Evolutionary conservation across 1,140 invertebrate species (phyloP).

Genomic region (Penaeus indicus): DNA sequence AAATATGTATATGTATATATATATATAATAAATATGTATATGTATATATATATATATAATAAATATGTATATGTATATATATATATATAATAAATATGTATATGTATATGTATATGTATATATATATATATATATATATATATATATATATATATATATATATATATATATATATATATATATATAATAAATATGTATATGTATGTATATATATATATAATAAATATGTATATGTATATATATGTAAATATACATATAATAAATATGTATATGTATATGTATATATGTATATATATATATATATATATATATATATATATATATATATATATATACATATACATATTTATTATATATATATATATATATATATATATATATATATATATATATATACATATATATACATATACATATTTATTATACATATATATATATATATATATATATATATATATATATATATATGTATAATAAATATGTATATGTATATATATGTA

Average conservation of each 20-base stretch:
- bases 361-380: background rate
- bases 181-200: background rate
- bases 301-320: conserved; percentile 28
- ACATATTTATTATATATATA: background rate
- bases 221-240: conserved; percentile 18
- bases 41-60: background rate
- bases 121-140: conserved; percentile 24
- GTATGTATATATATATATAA: background rate
- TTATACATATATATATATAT: background rate
- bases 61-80: background rate
- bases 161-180: background rate
- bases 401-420: background rate
- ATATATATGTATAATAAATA: background rate
- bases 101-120: conserved; percentile 1
- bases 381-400: background rate
- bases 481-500: background rate
- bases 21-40: background rate
- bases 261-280: background rate
- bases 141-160: conserved; percentile 6
- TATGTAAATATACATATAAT: conserved; percentile 16
- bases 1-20: background rate
- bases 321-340: conserved; percentile 10
- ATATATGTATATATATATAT: background rate
- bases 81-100: background rate
- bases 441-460: background rate